Evolutionary conservation across 2,888 invertebrate species (phyloP).

Genomic region (Heliconius hortense): DNA sequence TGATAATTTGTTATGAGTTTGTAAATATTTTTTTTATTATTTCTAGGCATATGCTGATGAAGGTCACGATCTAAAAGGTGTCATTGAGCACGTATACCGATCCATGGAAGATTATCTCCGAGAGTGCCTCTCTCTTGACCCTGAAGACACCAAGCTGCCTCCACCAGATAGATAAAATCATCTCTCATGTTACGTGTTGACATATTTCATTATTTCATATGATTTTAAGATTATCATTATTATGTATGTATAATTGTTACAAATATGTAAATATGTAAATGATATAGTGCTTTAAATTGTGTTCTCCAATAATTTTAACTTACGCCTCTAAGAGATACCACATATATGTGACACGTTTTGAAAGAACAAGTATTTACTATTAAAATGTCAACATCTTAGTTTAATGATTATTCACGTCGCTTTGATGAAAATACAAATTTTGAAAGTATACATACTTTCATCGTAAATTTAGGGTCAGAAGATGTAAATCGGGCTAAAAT

Average conservation of each 20-base stretch:
- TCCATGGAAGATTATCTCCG: slow-evolving; percentile 96
- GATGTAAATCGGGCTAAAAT: slow-evolving; percentile 38
- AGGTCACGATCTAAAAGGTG: slow-evolving; percentile 91
- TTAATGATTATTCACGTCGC: slow-evolving; percentile 28
- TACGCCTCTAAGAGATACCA: slow-evolving; percentile 39
- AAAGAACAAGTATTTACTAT: slow-evolving; percentile 10
- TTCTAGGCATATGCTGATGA: slow-evolving; percentile 95
- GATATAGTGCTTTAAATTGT: slow-evolving; percentile 79
- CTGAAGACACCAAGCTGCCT: slow-evolving; percentile 86
- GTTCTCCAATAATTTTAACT: slow-evolving; percentile 63
- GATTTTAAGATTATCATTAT: slow-evolving; percentile 43
- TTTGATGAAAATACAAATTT: slow-evolving; percentile 21
- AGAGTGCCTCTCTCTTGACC: slow-evolving; percentile 94
- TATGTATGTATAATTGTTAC: slow-evolving; percentile 58
- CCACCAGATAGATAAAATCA: slow-evolving; percentile 79
- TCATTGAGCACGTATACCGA: slow-evolving; percentile 94
- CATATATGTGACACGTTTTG: slow-evolving; percentile 24
- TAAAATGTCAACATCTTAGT: slow-evolving; percentile 30
- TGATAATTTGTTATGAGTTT: background rate
- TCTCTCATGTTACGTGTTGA: slow-evolving; percentile 34
- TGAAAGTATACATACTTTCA: slow-evolving; percentile 14
- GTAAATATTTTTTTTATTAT: slow-evolving; percentile 48
- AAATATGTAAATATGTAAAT: slow-evolving; percentile 78
- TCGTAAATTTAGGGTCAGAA: slow-evolving; percentile 25
- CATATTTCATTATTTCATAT: slow-evolving; percentile 33